phyloP scores from a whole-genome alignment of 2,797 vertebrate genomes.

The Hemibagrus guttatus region DNA sequence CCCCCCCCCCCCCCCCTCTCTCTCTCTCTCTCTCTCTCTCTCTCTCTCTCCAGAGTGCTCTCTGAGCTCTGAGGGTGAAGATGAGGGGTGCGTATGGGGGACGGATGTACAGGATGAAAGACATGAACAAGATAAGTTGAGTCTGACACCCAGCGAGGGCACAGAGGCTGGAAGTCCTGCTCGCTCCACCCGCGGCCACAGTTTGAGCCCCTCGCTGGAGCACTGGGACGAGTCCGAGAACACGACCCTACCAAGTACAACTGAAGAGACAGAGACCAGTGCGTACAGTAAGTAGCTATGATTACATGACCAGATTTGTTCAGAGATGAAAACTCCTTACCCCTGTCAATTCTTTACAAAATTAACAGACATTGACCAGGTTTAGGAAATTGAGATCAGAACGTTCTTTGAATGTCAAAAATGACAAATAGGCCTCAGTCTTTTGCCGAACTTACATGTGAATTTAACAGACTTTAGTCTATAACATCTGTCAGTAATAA shows the following conservation, averaged over 20 bases:
- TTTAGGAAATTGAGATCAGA: not conserved
- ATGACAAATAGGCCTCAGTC: not conserved
- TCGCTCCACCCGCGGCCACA: constrained; percentile 56
- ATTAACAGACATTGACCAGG: not conserved
- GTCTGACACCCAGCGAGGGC: constrained; percentile 75
- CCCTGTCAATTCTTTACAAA: not conserved
- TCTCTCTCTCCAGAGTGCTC: constrained; percentile 60
- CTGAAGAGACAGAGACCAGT: constrained; percentile 61
- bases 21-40: not conserved
- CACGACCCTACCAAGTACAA: not conserved
- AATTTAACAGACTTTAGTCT: constrained; percentile 9
- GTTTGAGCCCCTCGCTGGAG: constrained; percentile 68
- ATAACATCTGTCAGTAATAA: constrained; percentile 14
- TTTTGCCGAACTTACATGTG: not conserved
- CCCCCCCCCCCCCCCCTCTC: no score
- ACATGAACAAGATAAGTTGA: constrained; percentile 74
- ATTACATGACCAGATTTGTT: constrained; percentile 10
- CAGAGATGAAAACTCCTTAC: not conserved
- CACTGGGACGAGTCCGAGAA: constrained; percentile 60
- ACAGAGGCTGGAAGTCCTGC: constrained; percentile 71
- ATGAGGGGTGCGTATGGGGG: constrained; percentile 76
- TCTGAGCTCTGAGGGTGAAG: constrained; percentile 79
- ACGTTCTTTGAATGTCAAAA: not conserved
- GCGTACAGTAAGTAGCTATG: constrained; percentile 67
- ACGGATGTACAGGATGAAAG: constrained; percentile 73